Percentiles rank a stretch among this genome's conserved stretches.
Conservation (phyloP, 2,113 vertebrate genomes). For the Odocoileus virginianus region DNA sequence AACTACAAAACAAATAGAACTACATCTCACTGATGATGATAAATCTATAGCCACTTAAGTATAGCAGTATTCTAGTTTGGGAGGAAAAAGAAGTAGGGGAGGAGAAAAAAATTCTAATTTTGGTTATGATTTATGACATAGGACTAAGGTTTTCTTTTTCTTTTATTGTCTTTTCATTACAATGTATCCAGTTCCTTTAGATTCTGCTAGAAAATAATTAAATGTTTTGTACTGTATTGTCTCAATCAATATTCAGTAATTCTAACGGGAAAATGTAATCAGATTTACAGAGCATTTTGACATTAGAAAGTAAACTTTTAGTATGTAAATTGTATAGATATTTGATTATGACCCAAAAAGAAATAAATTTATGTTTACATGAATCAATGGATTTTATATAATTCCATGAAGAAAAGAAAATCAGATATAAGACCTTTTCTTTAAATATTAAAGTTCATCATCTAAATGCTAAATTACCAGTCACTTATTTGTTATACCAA, state of each 20-base stretch:
- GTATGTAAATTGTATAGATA: background rate
- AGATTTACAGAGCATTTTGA: background rate
- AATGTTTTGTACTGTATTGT: slow-evolving; percentile 28
- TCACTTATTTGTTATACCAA: background rate
- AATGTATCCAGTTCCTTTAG: background rate
- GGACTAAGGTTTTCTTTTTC: slow-evolving; percentile 15
- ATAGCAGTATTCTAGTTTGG: background rate
- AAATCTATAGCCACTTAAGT: background rate
- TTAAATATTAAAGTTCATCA: background rate
- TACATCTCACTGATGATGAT: background rate
- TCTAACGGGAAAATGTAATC: background rate
- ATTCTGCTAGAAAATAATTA: slow-evolving; percentile 13
- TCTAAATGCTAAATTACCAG: background rate
- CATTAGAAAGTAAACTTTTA: slow-evolving; percentile 19
- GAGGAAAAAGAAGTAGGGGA: background rate
- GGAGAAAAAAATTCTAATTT: background rate
- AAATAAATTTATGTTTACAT: background rate
- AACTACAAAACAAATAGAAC: background rate
- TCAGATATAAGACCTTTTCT: background rate
- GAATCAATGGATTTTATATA: background rate
- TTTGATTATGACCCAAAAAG: slow-evolving; percentile 26
- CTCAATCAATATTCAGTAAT: background rate
- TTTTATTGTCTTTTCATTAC: background rate
- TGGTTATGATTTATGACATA: background rate
- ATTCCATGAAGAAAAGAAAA: slow-evolving; percentile 11